Conservation (phyloP, 64 coral and sea anemone species). For the Montipora cactus region DNA sequence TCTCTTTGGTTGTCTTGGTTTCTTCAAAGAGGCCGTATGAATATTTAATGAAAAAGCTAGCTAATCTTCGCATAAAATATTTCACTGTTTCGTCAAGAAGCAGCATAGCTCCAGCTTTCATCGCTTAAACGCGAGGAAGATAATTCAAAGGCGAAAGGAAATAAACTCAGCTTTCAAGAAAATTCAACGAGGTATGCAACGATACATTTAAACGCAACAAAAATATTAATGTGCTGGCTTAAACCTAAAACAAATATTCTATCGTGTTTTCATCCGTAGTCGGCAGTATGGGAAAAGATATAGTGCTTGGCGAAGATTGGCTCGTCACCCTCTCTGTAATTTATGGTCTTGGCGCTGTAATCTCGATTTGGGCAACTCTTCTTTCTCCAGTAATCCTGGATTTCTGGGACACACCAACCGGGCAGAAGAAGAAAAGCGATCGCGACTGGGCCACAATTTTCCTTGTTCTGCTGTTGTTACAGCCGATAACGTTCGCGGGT, state of each 20-base stretch:
- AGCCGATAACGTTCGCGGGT: conserved; percentile 90
- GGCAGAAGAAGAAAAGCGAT: conserved; percentile 89
- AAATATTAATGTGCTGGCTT: not conserved
- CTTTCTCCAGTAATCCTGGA: conserved; percentile 93
- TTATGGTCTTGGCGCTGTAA: conserved; percentile 88
- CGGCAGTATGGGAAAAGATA: conserved; percentile 73
- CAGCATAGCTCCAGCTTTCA: not conserved
- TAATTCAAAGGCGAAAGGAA: not conserved
- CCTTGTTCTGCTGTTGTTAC: conserved; percentile 84
- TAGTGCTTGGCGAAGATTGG: conserved; percentile 97
- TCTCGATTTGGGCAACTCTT: conserved; percentile 88
- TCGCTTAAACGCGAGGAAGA: not conserved
- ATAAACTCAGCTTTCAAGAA: not conserved
- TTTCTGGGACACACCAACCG: conserved; percentile 93
- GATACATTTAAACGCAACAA: not conserved
- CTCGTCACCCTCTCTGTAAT: conserved; percentile 91
- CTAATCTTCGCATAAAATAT: not conserved
- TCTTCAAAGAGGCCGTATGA: conserved; percentile 30
- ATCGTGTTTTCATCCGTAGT: not conserved
- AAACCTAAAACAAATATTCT: not conserved
- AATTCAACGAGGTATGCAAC: not conserved
- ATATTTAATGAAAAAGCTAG: conserved; percentile 34
- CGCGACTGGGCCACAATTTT: conserved; percentile 97
- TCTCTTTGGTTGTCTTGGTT: conserved; percentile 30
- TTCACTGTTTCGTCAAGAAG: not conserved